Conservation (phyloP, 2,113 vertebrate genomes). For the Nesogale talazaci region DNA sequence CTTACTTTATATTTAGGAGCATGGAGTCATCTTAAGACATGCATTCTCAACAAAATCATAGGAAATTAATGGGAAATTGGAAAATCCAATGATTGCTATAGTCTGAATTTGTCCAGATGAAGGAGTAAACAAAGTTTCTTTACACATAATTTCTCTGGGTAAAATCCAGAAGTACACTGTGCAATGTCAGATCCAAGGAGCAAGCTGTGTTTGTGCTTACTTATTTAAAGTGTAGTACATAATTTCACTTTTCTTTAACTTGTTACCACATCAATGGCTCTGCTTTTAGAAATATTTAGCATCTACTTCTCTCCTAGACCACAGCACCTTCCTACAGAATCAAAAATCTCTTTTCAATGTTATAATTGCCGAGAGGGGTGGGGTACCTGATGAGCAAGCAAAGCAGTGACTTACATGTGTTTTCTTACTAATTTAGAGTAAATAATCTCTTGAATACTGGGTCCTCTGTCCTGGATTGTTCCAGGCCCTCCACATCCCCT, state of each 20-base stretch:
- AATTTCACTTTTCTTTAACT: not conserved
- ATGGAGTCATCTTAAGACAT: not conserved
- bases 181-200: not conserved
- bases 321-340: not conserved
- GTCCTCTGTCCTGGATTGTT: too few relatives aligned
- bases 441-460: too few relatives aligned
- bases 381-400: not conserved
- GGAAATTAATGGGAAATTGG: constrained; percentile 45
- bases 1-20: not conserved
- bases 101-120: too few relatives aligned
- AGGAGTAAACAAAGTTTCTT: not conserved
- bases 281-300: not conserved
- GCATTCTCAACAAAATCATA: constrained; percentile 30
- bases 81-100: constrained; percentile 14
- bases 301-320: not conserved
- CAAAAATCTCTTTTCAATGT: not conserved
- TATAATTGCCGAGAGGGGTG: not conserved
- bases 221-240: too few relatives aligned
- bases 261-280: not conserved
- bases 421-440: not conserved
- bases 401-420: too few relatives aligned
- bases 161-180: not conserved
- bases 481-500: not conserved
- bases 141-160: too few relatives aligned
- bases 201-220: not conserved